These are phyloP conservation scores for Drosophila nikananu DNA, from an alignment of 1,140 invertebrate species.

Conservation along the genomic window DNA sequence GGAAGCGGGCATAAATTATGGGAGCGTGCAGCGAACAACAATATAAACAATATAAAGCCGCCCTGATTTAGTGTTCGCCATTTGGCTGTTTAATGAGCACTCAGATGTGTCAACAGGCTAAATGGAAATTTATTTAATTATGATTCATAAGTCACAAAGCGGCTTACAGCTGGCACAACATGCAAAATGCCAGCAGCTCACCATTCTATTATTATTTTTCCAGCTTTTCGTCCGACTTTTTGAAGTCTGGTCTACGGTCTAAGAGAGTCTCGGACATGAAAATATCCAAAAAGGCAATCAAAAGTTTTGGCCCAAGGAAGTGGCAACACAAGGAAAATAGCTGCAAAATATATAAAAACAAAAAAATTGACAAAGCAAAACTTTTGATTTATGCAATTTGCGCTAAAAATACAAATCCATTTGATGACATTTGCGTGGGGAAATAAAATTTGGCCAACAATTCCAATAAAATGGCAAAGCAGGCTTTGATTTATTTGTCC, in stretches of 20 bases:
- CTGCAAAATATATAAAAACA: conserved; percentile 19
- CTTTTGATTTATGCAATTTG: conserved; percentile 81
- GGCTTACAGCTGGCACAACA: conserved; percentile 39
- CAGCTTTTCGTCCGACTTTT: conserved; percentile 10
- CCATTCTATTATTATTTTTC: conserved; percentile 3
- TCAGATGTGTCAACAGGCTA: conserved; percentile 82
- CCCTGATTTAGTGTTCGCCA: conserved; percentile 70
- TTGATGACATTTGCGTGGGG: conserved; percentile 71
- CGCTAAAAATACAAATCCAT: conserved; percentile 82
- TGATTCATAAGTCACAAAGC: conserved; percentile 61
- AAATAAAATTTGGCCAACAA: conserved; percentile 74
- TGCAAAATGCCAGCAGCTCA: conserved; percentile 35
- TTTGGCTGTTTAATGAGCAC: conserved; percentile 82
- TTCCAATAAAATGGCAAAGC: conserved; percentile 77
- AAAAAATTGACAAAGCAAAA: conserved; percentile 57
- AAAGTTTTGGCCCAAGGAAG: conserved; percentile 67
- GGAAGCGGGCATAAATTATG: conserved; percentile 74
- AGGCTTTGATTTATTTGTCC: conserved; percentile 62
- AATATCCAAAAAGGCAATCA: conserved; percentile 72
- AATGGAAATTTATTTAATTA: conserved; percentile 82
- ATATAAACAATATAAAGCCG: conserved; percentile 59
- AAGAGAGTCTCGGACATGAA: conserved; percentile 19
- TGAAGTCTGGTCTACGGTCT: conserved; percentile 7
- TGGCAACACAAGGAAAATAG: conserved; percentile 10
- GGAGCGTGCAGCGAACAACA: conserved; percentile 50